Evolutionary conservation across 1,140 invertebrate genomes (phyloP), one percentile per base, ranked within the genome.

Genomic region (Mya arenaria): DNA sequence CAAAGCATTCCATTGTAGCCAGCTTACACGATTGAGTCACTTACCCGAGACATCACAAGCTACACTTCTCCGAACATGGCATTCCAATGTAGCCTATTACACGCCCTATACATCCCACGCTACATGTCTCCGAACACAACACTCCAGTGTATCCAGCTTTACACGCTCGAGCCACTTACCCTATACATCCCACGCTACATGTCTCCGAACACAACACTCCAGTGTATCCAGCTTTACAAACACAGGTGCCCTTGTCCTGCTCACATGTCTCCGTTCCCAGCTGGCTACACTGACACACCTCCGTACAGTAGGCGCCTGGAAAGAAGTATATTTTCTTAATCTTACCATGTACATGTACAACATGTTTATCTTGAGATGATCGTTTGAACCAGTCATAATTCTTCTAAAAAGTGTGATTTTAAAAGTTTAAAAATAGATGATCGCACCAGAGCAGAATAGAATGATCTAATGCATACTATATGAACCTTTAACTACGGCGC

Each of bases 261-360:
- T 66, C 28, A 58, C 75, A 78, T 17, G 23, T 25, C 3, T 0
- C 1, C 17, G 62, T 78, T 0, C 75, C 75, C 0, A 8, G 4
- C 23, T 3, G 2, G 48, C 68, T 62, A 41, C 75, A 78, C n/a
- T 68, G 44, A 48, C 75, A 78, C 8, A 55, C 15, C 28, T 56
- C 75, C 19, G 75, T 78, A 68, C 75, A 78, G 25, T 68, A 78
- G 0, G 23, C n/a, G 5, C 75, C 75, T 78, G 32, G n/a, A n/a
- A n/a, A n/a, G n/a, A n/a, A n/a, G n/a, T n/a, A n/a, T n/a, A n/a
- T n/a, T n/a, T n/a, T n/a, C n/a, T n/a, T n/a, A n/a, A n/a, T n/a
- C n/a, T n/a, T n/a, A n/a, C n/a, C n/a, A n/a, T n/a, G n/a, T n/a
- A n/a, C n/a, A n/a, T n/a, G n/a, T n/a, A n/a, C n/a, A n/a, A n/a